Base-by-base conservation (phyloP, 1,140 invertebrate genomes). In the Pararge aegeria region DNA sequence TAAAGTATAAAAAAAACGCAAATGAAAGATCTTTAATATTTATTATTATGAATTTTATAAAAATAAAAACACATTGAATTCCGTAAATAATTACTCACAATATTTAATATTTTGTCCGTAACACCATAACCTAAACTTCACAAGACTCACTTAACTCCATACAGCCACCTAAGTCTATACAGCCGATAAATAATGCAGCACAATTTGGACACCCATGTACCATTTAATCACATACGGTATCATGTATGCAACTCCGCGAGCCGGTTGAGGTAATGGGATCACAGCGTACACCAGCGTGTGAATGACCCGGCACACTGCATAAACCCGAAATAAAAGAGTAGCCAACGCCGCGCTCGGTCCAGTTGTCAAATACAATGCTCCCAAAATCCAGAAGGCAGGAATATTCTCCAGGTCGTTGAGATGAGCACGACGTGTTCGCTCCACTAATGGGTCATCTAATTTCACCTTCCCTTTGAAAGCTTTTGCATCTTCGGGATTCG, bases 381-480 rank as follows among this genome's bases (percentile, higher is more conserved):
- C 92, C 13, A 93, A 78, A 3, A 94, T 72, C 68, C 94, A 91
- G 70, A 95, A 96, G 1, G 92, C 84, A 0, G 93, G 89, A 54
- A 95, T 94, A 73, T 95, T 96, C 83, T 96, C 95, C 67, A 95
- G 72, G 71, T 96, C 95, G 74, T 96, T 96, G 48, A 93, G 77
- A 77, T 95, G 94, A 40, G 94, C 94, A 60, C 94, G 80, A 15
- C 90, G 72, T 12, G 90, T 73, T 38, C 92, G 81, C 73, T 93
- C 92, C 18, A 93, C 83, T 37, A 89, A 87, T 0, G 80, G 80
- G 61, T 93, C 91, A 59, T 92, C 90, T 13, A 75, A 74, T 49
- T 83, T 90, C 2, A 92, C 82, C 62, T 91, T 90, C 1, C 79
- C 84, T 18, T 74, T 78, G 6, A 74, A 63, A 3, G 21, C 16